Evolutionary conservation across 2,113 vertebrate species (phyloP), one percentile per base, ranked within the genome.

Genomic region (Coreoperca whiteheadi): DNA sequence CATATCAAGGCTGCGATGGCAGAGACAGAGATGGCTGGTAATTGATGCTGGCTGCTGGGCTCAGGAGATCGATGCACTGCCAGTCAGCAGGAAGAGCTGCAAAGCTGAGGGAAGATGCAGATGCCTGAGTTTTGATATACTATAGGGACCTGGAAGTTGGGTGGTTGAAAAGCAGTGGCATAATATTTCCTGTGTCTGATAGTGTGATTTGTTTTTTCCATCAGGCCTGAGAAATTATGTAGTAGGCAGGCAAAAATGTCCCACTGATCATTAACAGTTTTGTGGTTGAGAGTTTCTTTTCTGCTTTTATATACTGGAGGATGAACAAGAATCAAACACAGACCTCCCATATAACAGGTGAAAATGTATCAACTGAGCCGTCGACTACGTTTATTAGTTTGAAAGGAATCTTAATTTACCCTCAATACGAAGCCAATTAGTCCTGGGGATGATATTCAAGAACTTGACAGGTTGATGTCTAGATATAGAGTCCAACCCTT

Each of bases 41-140:
- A 93, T 89, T 78, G 74, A 89, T 85, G 82, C 69, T 89, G 92
- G 90, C 90, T 81, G 87, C 84, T 77, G 28, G 72, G 76, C 85
- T 88, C 77, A 48, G 84, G 78, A 93, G 88, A 90, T 85, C 48
- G 70, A 89, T 91, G 72, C 53, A 76, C 77, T 79, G 71, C 69
- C 85, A 75, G 67, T 66, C 51, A 80, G 66, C 20, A 65, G 78
- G 73, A 73, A 68, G 79, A 69, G 66, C 23, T 64, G 53, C 41
- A 39, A 39, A 69, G 81, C 70, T 78, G 69, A 60, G 53, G 61
- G 54, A 51, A 56, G 74, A 74, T 32, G 41, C 73, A 72, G 72
- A 74, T 77, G 78, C n/a, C 68, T 63, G 41, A 10, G 15, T 28
- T 34, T 21, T 15, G 50, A 51, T 51, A 8, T n/a, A n/a, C n/a